A percentile compares a stretch with the other conserved stretches of the same genome.
Conservation (phyloP, 2,797 vertebrate genomes). For the Hoplostethus mediterraneus region DNA sequence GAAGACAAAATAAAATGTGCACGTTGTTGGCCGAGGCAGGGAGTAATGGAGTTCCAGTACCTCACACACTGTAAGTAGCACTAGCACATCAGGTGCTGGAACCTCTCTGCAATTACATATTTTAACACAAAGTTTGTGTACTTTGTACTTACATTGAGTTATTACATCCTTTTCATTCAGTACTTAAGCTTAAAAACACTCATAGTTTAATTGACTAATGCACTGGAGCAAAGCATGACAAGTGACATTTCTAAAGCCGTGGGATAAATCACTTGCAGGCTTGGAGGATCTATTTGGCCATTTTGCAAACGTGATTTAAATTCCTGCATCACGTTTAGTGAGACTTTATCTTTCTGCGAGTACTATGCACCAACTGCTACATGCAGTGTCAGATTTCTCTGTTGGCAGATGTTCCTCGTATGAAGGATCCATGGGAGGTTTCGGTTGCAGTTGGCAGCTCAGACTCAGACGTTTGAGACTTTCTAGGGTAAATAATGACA, state of each 20-base stretch:
- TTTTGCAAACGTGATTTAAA: conserved; percentile 28
- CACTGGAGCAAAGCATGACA: background rate
- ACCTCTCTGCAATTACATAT: background rate
- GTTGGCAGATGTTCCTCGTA: conserved; percentile 75
- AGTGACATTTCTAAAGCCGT: background rate
- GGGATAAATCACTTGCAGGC: background rate
- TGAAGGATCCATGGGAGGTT: conserved; percentile 54
- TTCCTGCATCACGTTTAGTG: conserved; percentile 34
- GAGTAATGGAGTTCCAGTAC: background rate
- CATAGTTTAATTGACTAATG: no score
- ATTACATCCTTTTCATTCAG: no score
- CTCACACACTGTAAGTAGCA: background rate
- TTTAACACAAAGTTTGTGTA: no score
- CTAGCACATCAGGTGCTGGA: background rate
- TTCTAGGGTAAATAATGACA: conserved; percentile 14
- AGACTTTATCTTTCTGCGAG: conserved; percentile 34
- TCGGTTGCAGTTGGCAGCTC: conserved; percentile 57
- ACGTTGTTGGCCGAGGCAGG: background rate
- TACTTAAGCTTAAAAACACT: no score
- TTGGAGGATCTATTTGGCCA: background rate
- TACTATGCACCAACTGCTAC: conserved; percentile 63
- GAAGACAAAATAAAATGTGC: background rate
- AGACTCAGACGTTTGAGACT: conserved; percentile 46
- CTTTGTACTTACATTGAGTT: no score
- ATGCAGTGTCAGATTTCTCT: conserved; percentile 61